These are phyloP conservation scores for Meganola albula DNA, from an alignment of 2,888 invertebrate genomes.

Conservation along the genomic window DNA sequence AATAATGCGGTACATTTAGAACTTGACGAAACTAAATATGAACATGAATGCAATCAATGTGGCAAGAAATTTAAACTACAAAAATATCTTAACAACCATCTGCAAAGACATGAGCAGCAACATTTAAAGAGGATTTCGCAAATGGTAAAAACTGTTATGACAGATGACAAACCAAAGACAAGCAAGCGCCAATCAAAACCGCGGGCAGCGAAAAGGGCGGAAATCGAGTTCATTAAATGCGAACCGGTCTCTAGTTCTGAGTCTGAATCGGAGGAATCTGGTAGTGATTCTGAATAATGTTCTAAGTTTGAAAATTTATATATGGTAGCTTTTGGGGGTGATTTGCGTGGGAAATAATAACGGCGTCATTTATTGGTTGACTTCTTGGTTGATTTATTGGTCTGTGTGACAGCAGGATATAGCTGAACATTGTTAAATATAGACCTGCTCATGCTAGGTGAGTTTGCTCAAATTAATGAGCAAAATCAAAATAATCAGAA, in stretches of 20 bases:
- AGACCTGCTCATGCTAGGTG: too few species aligned
- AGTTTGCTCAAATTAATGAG: too few species aligned
- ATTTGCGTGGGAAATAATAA: too few species aligned
- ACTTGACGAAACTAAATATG: slow-evolving; percentile 54
- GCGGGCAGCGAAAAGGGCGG: slow-evolving; percentile 41
- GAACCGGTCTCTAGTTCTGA: slow-evolving; percentile 59
- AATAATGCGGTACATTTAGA: slow-evolving; percentile 63
- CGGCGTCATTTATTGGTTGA: too few species aligned
- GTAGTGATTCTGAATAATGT: slow-evolving; percentile 30
- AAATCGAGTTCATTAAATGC: slow-evolving; percentile 69
- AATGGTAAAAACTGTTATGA: slow-evolving; percentile 67
- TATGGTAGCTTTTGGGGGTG: too few species aligned
- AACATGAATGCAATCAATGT: slow-evolving; percentile 61
- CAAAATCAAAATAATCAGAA: too few species aligned
- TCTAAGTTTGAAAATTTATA: too few species aligned
- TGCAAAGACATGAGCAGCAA: slow-evolving; percentile 67
- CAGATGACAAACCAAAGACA: slow-evolving; percentile 40
- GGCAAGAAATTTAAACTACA: slow-evolving; percentile 67
- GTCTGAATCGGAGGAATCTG: slow-evolving; percentile 43
- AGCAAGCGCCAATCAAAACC: slow-evolving; percentile 37
- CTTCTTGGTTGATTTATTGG: too few species aligned
- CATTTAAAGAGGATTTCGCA: slow-evolving; percentile 63
- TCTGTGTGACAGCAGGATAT: too few species aligned
- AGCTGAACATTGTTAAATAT: too few species aligned
- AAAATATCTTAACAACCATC: slow-evolving; percentile 59